Evolutionary conservation across 2,113 vertebrate genomes (phyloP), one percentile per base, ranked within the genome.

Genomic region (Catharus minimus): DNA sequence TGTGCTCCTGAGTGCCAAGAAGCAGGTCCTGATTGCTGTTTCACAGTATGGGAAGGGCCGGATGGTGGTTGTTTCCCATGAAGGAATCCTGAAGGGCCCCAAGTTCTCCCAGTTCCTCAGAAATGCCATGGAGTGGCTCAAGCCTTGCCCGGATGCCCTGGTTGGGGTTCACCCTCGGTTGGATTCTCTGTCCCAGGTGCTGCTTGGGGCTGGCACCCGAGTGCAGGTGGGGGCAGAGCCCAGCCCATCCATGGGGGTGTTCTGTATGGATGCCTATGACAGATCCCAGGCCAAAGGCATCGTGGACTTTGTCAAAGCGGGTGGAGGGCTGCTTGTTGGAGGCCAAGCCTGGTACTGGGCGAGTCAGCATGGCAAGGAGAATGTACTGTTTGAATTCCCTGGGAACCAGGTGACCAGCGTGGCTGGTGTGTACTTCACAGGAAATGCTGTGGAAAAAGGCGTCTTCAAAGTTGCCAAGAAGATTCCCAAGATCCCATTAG

Each of bases 291-390:
- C 83, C 0, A 96, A 97, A 49, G 96, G 96, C 18, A 73, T 99
- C 57, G 93, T 98, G 86, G 92, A 92, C 14, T 99, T 98, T 52
- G 39, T 99, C 55, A 98, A 98, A 89, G 75, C 36, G 4, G 98
- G 98, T 30, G 99, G 98, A 14, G 98, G 98, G 47, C 95, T 99
- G 92, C 97, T 99, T 21, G 90, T 99, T 15, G 99, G 98, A 5
- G 98, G 98, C 27, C 98, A 99, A 39, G 98, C 98, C 4, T 99
- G 98, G 97, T 33, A 91, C 56, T 99, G 99, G 98, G 97, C 98
- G 7, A 58, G 75, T 38, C 32, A 9, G 8, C 92, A 98, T 1
- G 96, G 98, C 3, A 95, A 96, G 15, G 96, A 98, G 49, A 98
- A 98, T 81, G 93, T 97, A 4, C 88, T 99, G 56, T 96, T 96